phyloP scores from a whole-genome alignment of 2,797 vertebrate genomes.

The Rhinichthys osculus region DNA sequence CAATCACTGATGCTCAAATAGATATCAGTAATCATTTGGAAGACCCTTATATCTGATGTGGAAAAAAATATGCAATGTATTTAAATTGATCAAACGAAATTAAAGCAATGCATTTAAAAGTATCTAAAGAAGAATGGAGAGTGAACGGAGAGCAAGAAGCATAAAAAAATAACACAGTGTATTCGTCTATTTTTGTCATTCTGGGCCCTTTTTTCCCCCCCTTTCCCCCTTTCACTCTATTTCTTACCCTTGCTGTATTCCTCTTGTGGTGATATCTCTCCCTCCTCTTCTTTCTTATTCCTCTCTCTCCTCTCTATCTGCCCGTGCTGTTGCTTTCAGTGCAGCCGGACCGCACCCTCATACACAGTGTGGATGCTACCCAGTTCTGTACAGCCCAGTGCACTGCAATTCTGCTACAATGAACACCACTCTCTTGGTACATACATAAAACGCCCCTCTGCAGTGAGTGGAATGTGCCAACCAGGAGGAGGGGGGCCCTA shows the following conservation, averaged over 20 bases:
- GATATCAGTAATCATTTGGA: conserved; percentile 47
- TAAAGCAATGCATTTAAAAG: conserved; percentile 42
- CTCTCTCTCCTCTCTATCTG: conserved; percentile 61
- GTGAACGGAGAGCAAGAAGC: conserved; percentile 55
- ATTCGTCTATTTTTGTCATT: conserved; percentile 63
- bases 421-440: conserved; percentile 72
- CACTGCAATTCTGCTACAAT: conserved; percentile 82
- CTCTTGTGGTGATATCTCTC: conserved; percentile 78
- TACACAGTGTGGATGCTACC: conserved; percentile 79
- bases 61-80: conserved; percentile 33
- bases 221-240: conserved; percentile 59
- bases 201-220: conserved; percentile 65
- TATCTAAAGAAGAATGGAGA: conserved; percentile 49
- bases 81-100: conserved; percentile 33
- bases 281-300: conserved; percentile 73
- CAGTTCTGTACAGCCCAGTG: conserved; percentile 78
- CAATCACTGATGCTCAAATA: conserved; percentile 62
- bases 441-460: conserved; percentile 69
- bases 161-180: conserved; percentile 54
- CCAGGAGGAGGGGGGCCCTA: conserved; percentile 63
- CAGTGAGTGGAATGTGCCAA: conserved; percentile 77
- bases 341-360: conserved; percentile 83
- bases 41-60: conserved; percentile 52
- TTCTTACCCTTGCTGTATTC: conserved; percentile 82
- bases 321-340: conserved; percentile 74